phyloP scores from a whole-genome alignment of 35 echinoderm and acorn worm species.

The Stichopus chloronotus region DNA sequence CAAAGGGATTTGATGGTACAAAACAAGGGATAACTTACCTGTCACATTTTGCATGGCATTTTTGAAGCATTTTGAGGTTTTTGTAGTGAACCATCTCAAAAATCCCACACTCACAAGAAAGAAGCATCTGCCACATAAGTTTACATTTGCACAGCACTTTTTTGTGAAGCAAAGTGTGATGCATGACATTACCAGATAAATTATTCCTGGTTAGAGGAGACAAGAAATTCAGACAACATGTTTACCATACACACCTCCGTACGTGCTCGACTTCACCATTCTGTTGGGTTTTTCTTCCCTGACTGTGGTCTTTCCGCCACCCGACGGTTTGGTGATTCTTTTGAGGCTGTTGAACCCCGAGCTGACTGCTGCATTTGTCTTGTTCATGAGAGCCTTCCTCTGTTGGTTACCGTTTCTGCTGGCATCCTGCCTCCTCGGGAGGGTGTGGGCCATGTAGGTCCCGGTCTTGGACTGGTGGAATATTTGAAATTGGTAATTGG shows the following conservation, averaged over 20 bases:
- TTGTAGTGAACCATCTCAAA: too few relatives aligned
- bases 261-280: constrained; percentile 63
- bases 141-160: too few relatives aligned
- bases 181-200: too few relatives aligned
- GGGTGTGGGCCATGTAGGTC: constrained; percentile 37
- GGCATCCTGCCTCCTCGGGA: constrained; percentile 14
- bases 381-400: constrained; percentile 29
- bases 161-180: too few relatives aligned
- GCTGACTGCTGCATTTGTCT: constrained; percentile 55
- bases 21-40: too few relatives aligned
- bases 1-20: too few relatives aligned
- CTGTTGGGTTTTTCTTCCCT: constrained; percentile 47
- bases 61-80: too few relatives aligned
- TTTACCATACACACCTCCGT: constrained; percentile 42
- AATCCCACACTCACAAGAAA: too few relatives aligned
- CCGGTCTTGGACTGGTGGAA: constrained; percentile 66
- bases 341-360: constrained; percentile 82
- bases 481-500: constrained; percentile 85
- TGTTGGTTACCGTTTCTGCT: neutral
- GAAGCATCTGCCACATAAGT: too few relatives aligned
- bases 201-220: neutral
- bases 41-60: too few relatives aligned
- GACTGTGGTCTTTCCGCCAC: neutral
- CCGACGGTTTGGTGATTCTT: constrained; percentile 58
- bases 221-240: neutral